phyloP scores from a whole-genome alignment of 2,113 vertebrate genomes.

The Paedocypris sp. region DNA sequence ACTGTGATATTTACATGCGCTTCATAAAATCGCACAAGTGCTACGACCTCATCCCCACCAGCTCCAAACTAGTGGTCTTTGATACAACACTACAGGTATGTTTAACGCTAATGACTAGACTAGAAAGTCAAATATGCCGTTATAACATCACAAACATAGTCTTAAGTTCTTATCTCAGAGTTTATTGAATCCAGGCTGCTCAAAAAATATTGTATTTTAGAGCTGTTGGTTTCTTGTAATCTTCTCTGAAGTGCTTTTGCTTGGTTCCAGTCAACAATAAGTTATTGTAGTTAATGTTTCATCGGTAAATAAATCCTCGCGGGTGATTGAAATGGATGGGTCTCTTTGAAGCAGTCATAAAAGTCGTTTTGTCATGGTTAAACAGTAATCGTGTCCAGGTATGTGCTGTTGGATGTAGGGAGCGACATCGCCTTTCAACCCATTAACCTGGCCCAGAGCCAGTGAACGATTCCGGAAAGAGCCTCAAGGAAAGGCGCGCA shows the following conservation, averaged over 20 bases:
- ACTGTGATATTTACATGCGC: slow-evolving; percentile 90
- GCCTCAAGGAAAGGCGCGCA: background rate
- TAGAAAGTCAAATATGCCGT: too few species aligned
- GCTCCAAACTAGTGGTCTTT: slow-evolving; percentile 97
- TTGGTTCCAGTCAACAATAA: too few species aligned
- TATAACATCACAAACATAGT: too few species aligned
- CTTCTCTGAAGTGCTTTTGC: too few species aligned
- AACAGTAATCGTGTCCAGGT: slow-evolving; percentile 47
- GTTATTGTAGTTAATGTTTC: slow-evolving; percentile 41
- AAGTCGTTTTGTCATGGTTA: slow-evolving; percentile 40
- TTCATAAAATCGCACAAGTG: slow-evolving; percentile 99
- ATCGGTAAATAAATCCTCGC: background rate
- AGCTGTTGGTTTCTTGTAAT: too few species aligned
- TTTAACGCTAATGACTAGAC: background rate
- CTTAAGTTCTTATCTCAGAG: too few species aligned
- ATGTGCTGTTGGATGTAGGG: background rate
- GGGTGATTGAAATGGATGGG: background rate
- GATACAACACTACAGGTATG: slow-evolving; percentile 95
- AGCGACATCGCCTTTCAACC: background rate
- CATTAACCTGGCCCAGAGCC: background rate
- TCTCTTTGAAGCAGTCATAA: slow-evolving; percentile 37
- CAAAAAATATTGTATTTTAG: too few species aligned
- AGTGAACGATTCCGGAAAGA: background rate
- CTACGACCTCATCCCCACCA: slow-evolving; percentile 97
- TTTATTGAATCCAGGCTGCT: too few species aligned